Evolutionary conservation across 2,113 vertebrate genomes (phyloP), one percentile per base, ranked within the genome.

Genomic region (Vombatus ursinus): DNA sequence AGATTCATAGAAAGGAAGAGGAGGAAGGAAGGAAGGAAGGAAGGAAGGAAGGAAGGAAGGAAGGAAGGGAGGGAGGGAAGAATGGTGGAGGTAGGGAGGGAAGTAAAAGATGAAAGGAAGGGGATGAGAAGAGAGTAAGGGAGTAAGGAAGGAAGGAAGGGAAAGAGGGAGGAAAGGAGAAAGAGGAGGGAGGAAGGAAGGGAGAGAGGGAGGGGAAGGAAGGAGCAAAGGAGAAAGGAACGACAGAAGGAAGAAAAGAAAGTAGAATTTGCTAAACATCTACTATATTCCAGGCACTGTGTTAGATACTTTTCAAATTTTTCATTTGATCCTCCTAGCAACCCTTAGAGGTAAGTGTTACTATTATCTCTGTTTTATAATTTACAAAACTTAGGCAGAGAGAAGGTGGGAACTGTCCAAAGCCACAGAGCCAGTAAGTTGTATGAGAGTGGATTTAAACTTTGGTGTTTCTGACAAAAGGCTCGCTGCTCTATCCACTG

Each of bases 161-260:
- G 16, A 77, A 4, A 3, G 6, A 44, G 26, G 25, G 53, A 57
- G 25, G 8, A 9, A 77, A 14, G 37, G 3, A 37, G 23, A 14
- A 2, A 2, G 6, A 8, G 10, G 7, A 22, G 14, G 6, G 19
- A 77, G 8, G 2, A 25, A n/a, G 37, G 31, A 3, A n/a, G 3
- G 14, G 6, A 19, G 4, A 24, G 25, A 54, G 7, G 6, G 37
- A 44, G 31, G 23, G 37, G 6, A 22, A 77, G 68, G 37, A n/a
- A n/a, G 68, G 37, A 77, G 16, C 3, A 22, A 19, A 52, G 28
- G 10, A 31, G 10, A 9, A 28, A 10, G 10, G 24, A 53, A 25
- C 0, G 54, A 57, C 4, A 57, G 28, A 61, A 61, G 26, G 8
- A 31, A 31, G 57, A 23, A 44, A 44, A 19, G 16, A 44, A 84